Percentiles rank a stretch among this genome's conserved stretches.
These are phyloP conservation scores for Cataglyphis hispanica DNA, from an alignment of 1,140 invertebrate genomes.

Conservation along the genomic window DNA sequence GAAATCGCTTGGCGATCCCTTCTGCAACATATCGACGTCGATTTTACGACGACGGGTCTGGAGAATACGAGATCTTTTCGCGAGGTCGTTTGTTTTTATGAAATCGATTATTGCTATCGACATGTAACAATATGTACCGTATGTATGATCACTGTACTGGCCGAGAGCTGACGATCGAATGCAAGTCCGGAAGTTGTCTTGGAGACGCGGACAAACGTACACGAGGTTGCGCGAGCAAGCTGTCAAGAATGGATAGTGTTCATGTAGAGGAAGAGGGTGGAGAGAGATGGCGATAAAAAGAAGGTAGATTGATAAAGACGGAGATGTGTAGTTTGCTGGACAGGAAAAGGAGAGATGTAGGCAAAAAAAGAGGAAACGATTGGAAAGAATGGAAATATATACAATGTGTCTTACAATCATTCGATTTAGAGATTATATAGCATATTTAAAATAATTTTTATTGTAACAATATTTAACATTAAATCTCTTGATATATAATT, in stretches of 20 bases:
- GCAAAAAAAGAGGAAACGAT: background rate
- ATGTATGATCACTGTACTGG: slow-evolving; percentile 13
- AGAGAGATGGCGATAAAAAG: slow-evolving; percentile 1
- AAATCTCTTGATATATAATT: background rate
- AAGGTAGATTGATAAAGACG: slow-evolving; percentile 1
- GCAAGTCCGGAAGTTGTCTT: background rate
- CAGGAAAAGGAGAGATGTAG: background rate
- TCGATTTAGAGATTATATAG: background rate
- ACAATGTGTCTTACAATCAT: slow-evolving; percentile 2
- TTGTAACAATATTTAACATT: background rate
- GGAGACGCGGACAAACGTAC: background rate
- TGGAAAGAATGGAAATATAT: background rate
- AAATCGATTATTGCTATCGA: slow-evolving; percentile 70
- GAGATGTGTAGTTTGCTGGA: background rate
- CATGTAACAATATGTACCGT: slow-evolving; percentile 10
- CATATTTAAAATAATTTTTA: background rate
- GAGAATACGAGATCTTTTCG: slow-evolving; percentile 36
- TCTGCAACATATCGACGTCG: slow-evolving; percentile 50
- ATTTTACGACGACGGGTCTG: slow-evolving; percentile 67
- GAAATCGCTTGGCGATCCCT: slow-evolving; percentile 37
- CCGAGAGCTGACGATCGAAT: background rate
- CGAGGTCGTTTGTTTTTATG: slow-evolving; percentile 70
- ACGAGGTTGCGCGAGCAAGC: background rate
- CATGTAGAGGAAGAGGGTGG: background rate
- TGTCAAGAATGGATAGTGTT: background rate